These are phyloP conservation scores for Amorpha juglandis DNA, from an alignment of 2,888 invertebrate species.

Conservation along the genomic window DNA sequence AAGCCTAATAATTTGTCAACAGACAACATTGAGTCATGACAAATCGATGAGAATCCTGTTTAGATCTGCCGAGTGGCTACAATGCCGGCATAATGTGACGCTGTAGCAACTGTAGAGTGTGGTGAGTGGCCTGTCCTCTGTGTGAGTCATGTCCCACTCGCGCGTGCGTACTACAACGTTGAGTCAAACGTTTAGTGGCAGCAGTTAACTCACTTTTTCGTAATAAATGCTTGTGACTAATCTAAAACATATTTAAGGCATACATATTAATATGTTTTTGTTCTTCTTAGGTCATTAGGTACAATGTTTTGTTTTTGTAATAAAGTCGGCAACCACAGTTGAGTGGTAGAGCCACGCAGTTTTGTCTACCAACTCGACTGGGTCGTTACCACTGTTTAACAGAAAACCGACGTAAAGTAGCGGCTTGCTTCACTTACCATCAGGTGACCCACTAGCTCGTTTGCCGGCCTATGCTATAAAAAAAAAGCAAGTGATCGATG, in stretches of 20 bases:
- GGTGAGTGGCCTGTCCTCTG: conserved; percentile 29
- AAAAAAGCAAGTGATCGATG: too few species aligned
- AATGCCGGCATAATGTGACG: background rate
- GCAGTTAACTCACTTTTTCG: conserved; percentile 47
- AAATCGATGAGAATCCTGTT: conserved; percentile 24
- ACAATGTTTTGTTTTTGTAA: too few species aligned
- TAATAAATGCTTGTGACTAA: conserved; percentile 47
- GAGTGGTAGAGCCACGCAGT: too few species aligned
- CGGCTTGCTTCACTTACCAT: too few species aligned
- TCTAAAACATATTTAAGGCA: conserved; percentile 18
- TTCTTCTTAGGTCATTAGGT: too few species aligned
- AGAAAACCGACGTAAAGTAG: too few species aligned
- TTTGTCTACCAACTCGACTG: too few species aligned
- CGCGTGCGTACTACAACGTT: conserved; percentile 64
- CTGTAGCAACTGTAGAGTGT: background rate
- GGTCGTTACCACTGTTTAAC: too few species aligned
- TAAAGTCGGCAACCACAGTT: too few species aligned
- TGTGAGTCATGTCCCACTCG: conserved; percentile 49
- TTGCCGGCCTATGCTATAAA: too few species aligned
- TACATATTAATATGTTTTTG: background rate
- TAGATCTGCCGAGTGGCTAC: conserved; percentile 27
- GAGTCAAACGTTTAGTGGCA: conserved; percentile 58
- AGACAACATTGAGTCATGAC: conserved; percentile 9
- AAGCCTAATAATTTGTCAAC: background rate
- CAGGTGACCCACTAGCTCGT: too few species aligned